Conservation (phyloP, 1,140 invertebrate species). For the Atopsyche davidsoni region DNA sequence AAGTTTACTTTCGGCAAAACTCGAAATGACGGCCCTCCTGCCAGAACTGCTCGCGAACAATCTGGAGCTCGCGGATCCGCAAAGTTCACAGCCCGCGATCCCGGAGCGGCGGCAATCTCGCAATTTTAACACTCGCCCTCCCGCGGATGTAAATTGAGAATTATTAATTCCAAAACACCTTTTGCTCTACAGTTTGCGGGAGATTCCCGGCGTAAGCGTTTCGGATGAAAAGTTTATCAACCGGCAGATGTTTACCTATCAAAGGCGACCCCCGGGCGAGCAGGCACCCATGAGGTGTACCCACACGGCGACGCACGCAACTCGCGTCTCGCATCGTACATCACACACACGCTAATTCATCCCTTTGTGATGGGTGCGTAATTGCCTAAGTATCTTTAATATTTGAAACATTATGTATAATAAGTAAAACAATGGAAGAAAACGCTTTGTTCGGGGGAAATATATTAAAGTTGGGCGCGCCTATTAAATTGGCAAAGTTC, state of each 20-base stretch:
- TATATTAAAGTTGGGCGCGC: conserved; percentile 6
- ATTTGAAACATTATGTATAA: conserved; percentile 10
- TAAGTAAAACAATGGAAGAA: conserved; percentile 7
- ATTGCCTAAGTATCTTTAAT: conserved; percentile 1
- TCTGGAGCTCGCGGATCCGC: not conserved
- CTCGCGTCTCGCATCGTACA: not conserved
- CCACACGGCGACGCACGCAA: not conserved
- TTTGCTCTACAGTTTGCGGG: not conserved
- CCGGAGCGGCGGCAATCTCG: not conserved
- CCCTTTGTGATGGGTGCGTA: not conserved
- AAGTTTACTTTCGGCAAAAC: no score
- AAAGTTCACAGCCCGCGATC: not conserved
- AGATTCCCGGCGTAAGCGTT: conserved; percentile 4
- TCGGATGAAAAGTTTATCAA: conserved; percentile 15
- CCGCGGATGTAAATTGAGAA: conserved; percentile 12
- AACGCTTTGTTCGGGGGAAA: conserved; percentile 9
- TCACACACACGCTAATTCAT: not conserved
- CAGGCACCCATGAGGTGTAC: not conserved
- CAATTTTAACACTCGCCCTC: not conserved
- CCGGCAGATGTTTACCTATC: conserved; percentile 8
- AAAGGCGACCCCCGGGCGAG: not conserved
- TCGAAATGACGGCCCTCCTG: not conserved
- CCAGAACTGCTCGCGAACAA: not conserved
- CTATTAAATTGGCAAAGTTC: conserved; percentile 14
- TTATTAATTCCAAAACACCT: conserved; percentile 16